A percentile compares a stretch with the other conserved stretches of the same genome.
These are phyloP conservation scores for Gallinago nigripennis DNA, from an alignment of 2,797 vertebrate species.

Conservation along the genomic window DNA sequence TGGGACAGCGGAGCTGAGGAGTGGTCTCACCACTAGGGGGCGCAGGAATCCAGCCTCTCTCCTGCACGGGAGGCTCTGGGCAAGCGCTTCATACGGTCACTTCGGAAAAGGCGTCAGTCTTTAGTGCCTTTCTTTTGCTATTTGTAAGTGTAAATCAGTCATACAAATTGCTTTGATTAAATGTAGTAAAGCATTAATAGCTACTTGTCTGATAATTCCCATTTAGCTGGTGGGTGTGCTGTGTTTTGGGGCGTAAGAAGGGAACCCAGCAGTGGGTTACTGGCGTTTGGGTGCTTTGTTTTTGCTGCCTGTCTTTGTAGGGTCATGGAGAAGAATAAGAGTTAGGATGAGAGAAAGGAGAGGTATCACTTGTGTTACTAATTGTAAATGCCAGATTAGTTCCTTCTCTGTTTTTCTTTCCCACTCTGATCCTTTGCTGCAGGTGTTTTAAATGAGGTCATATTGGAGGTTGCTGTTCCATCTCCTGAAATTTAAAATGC, in stretches of 20 bases:
- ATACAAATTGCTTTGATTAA: not conserved
- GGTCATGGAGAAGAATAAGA: not conserved
- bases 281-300: not conserved
- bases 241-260: not conserved
- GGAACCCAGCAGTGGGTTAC: not conserved
- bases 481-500: not conserved
- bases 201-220: not conserved
- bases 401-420: not conserved
- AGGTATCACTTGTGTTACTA: not conserved
- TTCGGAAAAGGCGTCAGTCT: fast-evolving
- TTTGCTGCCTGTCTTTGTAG: not conserved
- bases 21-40: conserved; percentile 42
- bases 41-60: not conserved
- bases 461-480: not conserved
- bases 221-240: fast-evolving
- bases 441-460: not conserved
- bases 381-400: not conserved
- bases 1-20: not conserved
- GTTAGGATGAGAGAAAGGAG: not conserved
- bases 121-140: not conserved
- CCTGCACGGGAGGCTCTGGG: fast-evolving
- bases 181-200: not conserved
- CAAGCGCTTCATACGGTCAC: not conserved
- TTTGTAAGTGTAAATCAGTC: not conserved
- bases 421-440: fast-evolving